Evolutionary conservation across 2,797 vertebrate species (phyloP), one percentile per base, ranked within the genome.

Genomic region (Myotis vivesi): DNA sequence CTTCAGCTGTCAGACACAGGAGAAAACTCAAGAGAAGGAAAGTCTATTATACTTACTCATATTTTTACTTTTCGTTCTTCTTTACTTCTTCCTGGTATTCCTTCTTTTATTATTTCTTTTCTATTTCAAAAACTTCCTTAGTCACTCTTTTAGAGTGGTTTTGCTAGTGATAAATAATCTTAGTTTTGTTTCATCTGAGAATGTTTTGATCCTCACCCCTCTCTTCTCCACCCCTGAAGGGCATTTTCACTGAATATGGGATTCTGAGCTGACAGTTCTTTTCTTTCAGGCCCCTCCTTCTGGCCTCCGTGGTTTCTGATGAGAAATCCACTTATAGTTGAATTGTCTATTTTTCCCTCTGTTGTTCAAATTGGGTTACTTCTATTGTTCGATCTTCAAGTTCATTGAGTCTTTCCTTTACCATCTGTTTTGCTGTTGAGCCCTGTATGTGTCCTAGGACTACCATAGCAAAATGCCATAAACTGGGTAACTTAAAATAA

Each of bases 111-210:
- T 25, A 68, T 87, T 85, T 79, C 10, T 6, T 20, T 91, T 86
- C n/a, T 82, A 66, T 87, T 91, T 87, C 2, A 36, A 68, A 76
- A 86, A 73, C 15, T 75, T 41, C 41, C 25, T 81, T 57, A 49
- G 30, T 5, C 49, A 59, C 49, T 53, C 17, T 55, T 69, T 92
- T 64, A 41, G 55, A n/a, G 23, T 64, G 20, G 11, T 13, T 85
- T 85, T 72, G 15, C 22, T 33, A 25, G 57, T 87, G 15, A 41
- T 72, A 68, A 55, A 41, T 71, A 66, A 41, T 57, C 49, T 81
- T 73, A 66, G 38, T 87, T 68, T 75, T 81, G 11, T 91, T 91
- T 80, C n/a, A 55, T 41, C n/a, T 87, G 76, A 87, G 68, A 91
- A 69, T 81, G 59, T 87, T 86, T 72, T 59, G 28, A 80, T 44